phyloP scores from a whole-genome alignment of 2,888 invertebrate genomes.

The Rhogogaster chlorosoma region DNA sequence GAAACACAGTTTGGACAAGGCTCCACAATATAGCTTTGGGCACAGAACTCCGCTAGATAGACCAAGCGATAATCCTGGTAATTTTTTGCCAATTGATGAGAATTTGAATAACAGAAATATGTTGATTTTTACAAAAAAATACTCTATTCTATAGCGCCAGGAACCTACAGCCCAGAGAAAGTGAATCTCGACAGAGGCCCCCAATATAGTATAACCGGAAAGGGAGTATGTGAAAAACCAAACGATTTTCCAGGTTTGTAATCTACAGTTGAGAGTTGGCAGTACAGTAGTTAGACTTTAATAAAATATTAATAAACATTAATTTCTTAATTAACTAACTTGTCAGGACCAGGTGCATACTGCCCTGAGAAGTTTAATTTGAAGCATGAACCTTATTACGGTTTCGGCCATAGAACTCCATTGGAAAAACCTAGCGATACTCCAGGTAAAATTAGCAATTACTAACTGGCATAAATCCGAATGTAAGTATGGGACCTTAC shows the following conservation, averaged over 20 bases:
- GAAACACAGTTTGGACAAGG: conserved; percentile 78
- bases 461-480: conserved; percentile 36
- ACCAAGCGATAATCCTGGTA: conserved; percentile 81
- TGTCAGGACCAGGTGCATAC: conserved; percentile 72
- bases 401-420: conserved; percentile 62
- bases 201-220: conserved; percentile 51
- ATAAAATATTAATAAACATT: conserved; percentile 43
- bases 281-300: conserved; percentile 37
- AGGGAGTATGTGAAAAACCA: conserved; percentile 49
- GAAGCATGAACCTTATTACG: conserved; percentile 62
- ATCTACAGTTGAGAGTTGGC: neutral
- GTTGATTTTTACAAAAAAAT: neutral
- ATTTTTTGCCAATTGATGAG: conserved; percentile 61
- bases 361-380: conserved; percentile 67
- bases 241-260: conserved; percentile 64
- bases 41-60: conserved; percentile 79
- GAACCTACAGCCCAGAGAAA: conserved; percentile 79
- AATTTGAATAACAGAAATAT: conserved; percentile 56
- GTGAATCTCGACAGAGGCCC: conserved; percentile 51
- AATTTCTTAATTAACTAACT: conserved; percentile 33
- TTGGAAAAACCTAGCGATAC: conserved; percentile 60
- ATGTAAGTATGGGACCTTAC: conserved; percentile 28
- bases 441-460: conserved; percentile 57
- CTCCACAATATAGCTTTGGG: conserved; percentile 82
- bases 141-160: conserved; percentile 59